A percentile compares a stretch with the other conserved stretches of the same genome.
phyloP scores from a whole-genome alignment of 2,888 invertebrate genomes.

The Plagodis pulveraria region DNA sequence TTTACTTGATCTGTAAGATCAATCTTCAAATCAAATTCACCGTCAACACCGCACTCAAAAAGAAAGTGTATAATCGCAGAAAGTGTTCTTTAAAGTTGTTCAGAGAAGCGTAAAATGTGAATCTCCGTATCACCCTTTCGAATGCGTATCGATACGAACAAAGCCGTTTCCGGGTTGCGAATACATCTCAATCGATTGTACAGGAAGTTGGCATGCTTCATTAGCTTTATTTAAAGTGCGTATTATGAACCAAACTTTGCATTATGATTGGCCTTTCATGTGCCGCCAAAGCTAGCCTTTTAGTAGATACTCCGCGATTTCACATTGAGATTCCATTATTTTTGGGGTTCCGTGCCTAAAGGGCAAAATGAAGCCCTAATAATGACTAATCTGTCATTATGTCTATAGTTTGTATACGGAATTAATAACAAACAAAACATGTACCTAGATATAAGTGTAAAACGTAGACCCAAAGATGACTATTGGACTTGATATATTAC shows the following conservation, averaged over 20 bases:
- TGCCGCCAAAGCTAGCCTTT: conserved; percentile 60
- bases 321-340: no score
- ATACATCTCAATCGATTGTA: conserved; percentile 64
- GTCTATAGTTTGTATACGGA: no score
- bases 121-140: conserved; percentile 65
- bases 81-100: conserved; percentile 39
- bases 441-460: no score
- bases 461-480: no score
- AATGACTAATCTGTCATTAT: no score
- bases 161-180: conserved; percentile 78
- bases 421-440: no score
- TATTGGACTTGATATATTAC: no score
- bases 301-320: conserved; percentile 21
- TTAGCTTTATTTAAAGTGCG: conserved; percentile 61
- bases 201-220: conserved; percentile 78
- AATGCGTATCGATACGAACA: conserved; percentile 54
- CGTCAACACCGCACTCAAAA: conserved; percentile 29
- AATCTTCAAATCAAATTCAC: conserved; percentile 46
- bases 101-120: conserved; percentile 56
- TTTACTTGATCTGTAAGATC: neutral
- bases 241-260: conserved; percentile 46
- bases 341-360: no score
- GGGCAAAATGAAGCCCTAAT: neutral
- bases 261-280: conserved; percentile 48
- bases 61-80: conserved; percentile 25